Evolutionary conservation across 2,113 vertebrate species (phyloP).

Genomic region (Empidonax alnorum): DNA sequence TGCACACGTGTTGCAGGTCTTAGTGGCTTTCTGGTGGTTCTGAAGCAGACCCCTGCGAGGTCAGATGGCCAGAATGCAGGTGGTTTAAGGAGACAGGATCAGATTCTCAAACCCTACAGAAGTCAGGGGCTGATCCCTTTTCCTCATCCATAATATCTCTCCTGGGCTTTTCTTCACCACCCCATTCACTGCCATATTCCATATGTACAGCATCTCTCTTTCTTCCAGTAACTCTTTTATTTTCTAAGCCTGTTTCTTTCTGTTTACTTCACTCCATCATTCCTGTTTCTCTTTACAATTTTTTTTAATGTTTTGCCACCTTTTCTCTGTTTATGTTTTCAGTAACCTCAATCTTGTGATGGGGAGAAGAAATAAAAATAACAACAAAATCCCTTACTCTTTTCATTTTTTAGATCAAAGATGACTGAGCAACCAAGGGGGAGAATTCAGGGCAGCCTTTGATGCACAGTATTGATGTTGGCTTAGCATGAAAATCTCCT

Average conservation of each 20-base stretch:
- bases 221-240: background rate
- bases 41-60: background rate
- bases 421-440: conserved; percentile 31
- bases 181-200: background rate
- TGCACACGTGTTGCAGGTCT: background rate
- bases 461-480: conserved; percentile 63
- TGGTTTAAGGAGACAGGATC: background rate
- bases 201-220: background rate
- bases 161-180: background rate
- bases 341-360: conserved; percentile 1
- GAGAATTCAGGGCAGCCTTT: conserved; percentile 62
- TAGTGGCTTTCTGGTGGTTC: background rate
- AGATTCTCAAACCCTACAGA: background rate
- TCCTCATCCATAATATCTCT: background rate
- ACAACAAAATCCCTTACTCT: conserved; percentile 49
- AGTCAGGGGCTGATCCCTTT: background rate
- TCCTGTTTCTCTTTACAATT: background rate
- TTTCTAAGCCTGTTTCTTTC: background rate
- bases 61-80: accelerated
- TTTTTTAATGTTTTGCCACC: conserved; percentile 7
- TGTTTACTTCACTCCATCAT: background rate
- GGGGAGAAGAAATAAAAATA: conserved; percentile 50
- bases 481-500: conserved; percentile 61
- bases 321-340: conserved; percentile 42
- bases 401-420: conserved; percentile 68